Evolutionary conservation across 2,797 vertebrate species (phyloP).

Genomic region (Danio tinwini): DNA sequence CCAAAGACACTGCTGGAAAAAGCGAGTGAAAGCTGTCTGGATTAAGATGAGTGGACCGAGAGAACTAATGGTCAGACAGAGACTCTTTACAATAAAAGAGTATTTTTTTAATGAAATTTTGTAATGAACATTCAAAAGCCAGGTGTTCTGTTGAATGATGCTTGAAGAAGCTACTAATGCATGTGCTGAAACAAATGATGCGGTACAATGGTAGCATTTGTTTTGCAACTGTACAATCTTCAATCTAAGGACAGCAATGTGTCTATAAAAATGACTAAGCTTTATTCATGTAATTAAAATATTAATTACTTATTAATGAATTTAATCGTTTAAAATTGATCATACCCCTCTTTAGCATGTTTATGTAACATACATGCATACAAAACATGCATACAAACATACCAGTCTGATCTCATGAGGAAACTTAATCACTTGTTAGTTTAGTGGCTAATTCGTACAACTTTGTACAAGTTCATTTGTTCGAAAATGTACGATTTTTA

Average conservation of each 20-base stretch:
- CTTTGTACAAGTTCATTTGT: no score
- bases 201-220: neutral
- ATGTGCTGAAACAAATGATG: neutral
- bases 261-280: neutral
- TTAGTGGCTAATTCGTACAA: no score
- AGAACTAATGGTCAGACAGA: neutral
- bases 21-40: neutral
- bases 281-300: neutral
- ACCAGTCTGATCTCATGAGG: no score
- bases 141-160: neutral
- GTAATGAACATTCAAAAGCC: neutral
- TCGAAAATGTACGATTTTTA: no score
- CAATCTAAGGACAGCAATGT: neutral
- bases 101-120: neutral
- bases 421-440: no score
- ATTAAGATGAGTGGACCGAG: constrained; percentile 9
- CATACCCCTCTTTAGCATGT: no score
- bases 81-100: neutral
- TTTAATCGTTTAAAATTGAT: neutral
- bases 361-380: no score
- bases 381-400: no score
- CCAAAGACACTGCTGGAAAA: constrained; percentile 36
- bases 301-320: neutral
- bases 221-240: neutral
- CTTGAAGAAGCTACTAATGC: neutral